Conservation (phyloP, 2,888 invertebrate genomes). For the Polietes domitor region DNA sequence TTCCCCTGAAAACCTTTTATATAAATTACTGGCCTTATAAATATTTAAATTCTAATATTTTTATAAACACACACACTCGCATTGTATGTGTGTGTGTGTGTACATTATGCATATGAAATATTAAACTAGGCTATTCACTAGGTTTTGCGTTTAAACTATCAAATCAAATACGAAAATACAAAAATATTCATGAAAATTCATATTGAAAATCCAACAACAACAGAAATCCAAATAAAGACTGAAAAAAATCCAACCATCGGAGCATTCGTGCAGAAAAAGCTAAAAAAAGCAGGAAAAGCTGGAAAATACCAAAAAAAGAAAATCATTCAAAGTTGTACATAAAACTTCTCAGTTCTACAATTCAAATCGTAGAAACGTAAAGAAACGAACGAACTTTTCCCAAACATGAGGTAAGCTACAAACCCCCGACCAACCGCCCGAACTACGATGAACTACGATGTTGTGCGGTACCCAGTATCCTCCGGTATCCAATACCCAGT, state of each 20-base stretch:
- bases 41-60: constrained; percentile 28
- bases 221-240: too few species aligned
- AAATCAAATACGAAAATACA: constrained; percentile 29
- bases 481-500: not conserved
- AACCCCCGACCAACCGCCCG: constrained; percentile 6
- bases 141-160: constrained; percentile 18
- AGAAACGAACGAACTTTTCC: constrained; percentile 6
- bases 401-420: constrained; percentile 57
- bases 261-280: constrained; percentile 28
- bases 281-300: not conserved
- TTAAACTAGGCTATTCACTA: constrained; percentile 43
- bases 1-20: constrained; percentile 13
- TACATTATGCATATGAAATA: constrained; percentile 16
- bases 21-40: constrained; percentile 22
- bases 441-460: not conserved
- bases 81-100: constrained; percentile 1
- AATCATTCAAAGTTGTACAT: constrained; percentile 40
- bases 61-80: not conserved
- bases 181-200: constrained; percentile 42
- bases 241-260: constrained; percentile 8
- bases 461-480: not conserved
- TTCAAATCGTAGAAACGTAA: constrained; percentile 4
- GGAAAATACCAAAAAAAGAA: constrained; percentile 27
- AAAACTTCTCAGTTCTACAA: constrained; percentile 37
- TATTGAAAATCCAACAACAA: constrained; percentile 35